Conservation (phyloP, 35 echinoderm and acorn worm species). For the Heliocidaris erythrogramma region DNA sequence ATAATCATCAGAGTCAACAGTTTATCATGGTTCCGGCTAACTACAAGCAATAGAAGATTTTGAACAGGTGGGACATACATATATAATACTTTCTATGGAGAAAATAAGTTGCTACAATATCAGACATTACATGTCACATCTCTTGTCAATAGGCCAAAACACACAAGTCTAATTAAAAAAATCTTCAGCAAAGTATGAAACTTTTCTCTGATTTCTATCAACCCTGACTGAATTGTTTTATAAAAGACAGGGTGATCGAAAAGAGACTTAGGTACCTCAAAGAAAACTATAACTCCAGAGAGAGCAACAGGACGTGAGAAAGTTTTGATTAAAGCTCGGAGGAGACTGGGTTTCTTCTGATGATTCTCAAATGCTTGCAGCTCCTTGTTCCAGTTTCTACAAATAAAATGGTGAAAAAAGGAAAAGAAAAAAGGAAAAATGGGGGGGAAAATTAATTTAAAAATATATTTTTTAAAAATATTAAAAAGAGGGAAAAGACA, state of each 20-base stretch:
- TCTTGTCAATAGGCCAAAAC: background rate
- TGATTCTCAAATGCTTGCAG: background rate
- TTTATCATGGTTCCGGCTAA: no score
- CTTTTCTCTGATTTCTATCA: background rate
- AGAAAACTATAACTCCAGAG: constrained; percentile 33
- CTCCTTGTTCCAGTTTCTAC: constrained; percentile 50
- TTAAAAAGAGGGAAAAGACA: no score
- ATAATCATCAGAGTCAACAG: no score
- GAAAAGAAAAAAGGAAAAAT: background rate
- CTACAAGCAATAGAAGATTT: no score
- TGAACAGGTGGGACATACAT: no score
- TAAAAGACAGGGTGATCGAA: background rate
- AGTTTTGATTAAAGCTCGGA: constrained; percentile 25
- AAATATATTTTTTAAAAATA: background rate
- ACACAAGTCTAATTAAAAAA: background rate
- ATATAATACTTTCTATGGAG: background rate
- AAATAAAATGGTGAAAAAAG: background rate
- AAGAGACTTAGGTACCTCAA: constrained; percentile 43
- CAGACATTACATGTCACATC: background rate
- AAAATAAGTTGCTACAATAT: background rate
- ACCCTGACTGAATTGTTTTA: no score
- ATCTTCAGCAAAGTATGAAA: background rate
- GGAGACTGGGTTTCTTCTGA: constrained; percentile 27
- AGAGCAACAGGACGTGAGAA: constrained; percentile 23
- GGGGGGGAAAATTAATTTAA: no score